Evolutionary conservation across 2,113 vertebrate genomes (phyloP), one percentile per base, ranked within the genome.

Genomic region (Scomber colias): DNA sequence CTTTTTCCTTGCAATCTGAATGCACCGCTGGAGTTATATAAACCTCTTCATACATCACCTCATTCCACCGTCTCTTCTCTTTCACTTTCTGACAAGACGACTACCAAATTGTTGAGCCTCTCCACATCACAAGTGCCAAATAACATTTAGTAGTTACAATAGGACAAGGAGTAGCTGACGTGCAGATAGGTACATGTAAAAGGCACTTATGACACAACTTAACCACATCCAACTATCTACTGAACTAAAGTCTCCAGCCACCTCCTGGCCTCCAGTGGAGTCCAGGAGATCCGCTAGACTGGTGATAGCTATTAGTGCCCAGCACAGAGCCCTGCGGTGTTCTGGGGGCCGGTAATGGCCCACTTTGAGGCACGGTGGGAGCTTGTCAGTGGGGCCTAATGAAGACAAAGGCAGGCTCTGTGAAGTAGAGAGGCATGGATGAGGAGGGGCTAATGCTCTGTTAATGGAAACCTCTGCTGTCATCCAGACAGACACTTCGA

Each of bases 351-450:
- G n/a, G 72, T 90, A 89, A 90, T 83, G 82, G 81, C 72, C 78
- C 75, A 80, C 82, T 76, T 70, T 64, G 66, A 71, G 79, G 54
- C 64, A 65, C 65, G 74, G 72, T 71, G 77, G 75, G 83, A 89
- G 86, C 84, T 89, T 87, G 91, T 91, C 91, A 90, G 15, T 63
- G 73, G 46, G 69, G 63, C 54, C 75, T 93, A 92, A 94, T 92
- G 90, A 93, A 94, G 92, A 94, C 90, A 93, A 91, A 92, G 79
- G 73, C 62, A 74, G 62, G 87, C 76, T 81, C 82, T 77, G 61
- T 61, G 46, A 57, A 70, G 72, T 70, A 67, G 75, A 80, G 81
- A 90, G 65, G 67, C 83, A 85, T 70, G 84, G 75, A 74, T 81
- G 79, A 85, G 76, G 55, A 59, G 55, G 76, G 72, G 82, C 88